A percentile compares a stretch with the other conserved stretches of the same genome.
phyloP scores from a whole-genome alignment of 2,113 vertebrate species.

The Grus americana region DNA sequence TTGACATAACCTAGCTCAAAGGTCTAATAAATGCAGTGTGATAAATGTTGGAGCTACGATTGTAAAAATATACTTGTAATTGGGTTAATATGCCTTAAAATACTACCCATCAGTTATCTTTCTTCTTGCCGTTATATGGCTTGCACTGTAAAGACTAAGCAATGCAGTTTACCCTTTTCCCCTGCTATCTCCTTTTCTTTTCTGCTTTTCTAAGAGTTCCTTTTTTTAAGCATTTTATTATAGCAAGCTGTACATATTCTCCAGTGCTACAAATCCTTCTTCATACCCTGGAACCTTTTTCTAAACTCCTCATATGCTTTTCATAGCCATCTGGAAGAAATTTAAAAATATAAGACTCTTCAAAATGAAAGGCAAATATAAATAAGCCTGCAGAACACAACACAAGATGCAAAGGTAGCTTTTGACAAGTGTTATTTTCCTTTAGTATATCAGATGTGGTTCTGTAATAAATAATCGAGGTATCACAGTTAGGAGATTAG shows the following conservation, averaged over 20 bases:
- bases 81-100: conserved; percentile 99
- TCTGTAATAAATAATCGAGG: not conserved
- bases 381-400: not conserved
- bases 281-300: not conserved
- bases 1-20: conserved; percentile 84
- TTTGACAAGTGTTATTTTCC: not conserved
- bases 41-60: conserved; percentile 87
- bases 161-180: conserved; percentile 39
- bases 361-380: not conserved
- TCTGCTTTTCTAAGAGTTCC: not conserved
- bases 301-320: not conserved
- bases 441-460: not conserved
- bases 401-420: not conserved
- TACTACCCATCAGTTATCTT: conserved; percentile 92
- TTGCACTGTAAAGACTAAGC: conserved; percentile 51
- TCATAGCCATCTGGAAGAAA: not conserved
- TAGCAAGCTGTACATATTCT: not conserved
- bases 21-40: conserved; percentile 83
- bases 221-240: not conserved
- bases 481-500: not conserved
- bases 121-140: conserved; percentile 69
- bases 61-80: conserved; percentile 98
- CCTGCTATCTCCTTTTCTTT: not conserved
- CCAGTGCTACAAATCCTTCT: not conserved
- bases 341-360: not conserved